Percentiles rank a stretch among this genome's conserved stretches.
Conservation (phyloP, 2,888 invertebrate species). For the Cephus nigrinus region DNA sequence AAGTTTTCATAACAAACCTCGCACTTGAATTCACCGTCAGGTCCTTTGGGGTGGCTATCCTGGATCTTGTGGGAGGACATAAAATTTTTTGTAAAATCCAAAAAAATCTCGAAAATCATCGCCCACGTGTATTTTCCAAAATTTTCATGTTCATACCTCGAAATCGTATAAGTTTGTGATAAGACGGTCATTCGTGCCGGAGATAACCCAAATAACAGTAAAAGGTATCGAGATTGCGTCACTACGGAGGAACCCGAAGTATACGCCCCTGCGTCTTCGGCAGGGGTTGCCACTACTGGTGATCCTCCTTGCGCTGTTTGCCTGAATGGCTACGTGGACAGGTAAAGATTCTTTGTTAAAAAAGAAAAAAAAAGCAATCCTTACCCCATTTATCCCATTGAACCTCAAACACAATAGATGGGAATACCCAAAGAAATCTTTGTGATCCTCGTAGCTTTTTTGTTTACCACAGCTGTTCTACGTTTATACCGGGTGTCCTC, state of each 20-base stretch:
- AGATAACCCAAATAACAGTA: background rate
- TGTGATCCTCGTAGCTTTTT: background rate
- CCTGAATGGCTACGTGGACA: conserved; percentile 45
- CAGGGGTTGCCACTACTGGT: conserved; percentile 32
- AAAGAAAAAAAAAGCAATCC: background rate
- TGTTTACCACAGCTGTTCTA: background rate
- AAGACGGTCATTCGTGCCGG: background rate
- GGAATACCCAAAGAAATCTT: background rate
- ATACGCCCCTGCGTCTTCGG: conserved; percentile 43
- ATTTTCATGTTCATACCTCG: conserved; percentile 19
- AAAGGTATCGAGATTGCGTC: conserved; percentile 17
- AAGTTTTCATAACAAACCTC: background rate
- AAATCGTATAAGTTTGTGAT: conserved; percentile 15
- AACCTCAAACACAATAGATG: background rate
- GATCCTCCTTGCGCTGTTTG: conserved; percentile 25
- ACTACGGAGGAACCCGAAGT: conserved; percentile 48
- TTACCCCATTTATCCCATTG: conserved; percentile 22
- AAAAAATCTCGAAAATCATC: background rate
- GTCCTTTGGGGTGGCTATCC: background rate
- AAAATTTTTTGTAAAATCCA: background rate
- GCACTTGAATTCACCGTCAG: background rate
- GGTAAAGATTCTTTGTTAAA: conserved; percentile 23
- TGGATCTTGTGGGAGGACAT: background rate
- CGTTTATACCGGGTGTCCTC: background rate
- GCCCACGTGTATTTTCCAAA: background rate